phyloP scores from a whole-genome alignment of 1,140 invertebrate species.

The Euglossa dilemma region DNA sequence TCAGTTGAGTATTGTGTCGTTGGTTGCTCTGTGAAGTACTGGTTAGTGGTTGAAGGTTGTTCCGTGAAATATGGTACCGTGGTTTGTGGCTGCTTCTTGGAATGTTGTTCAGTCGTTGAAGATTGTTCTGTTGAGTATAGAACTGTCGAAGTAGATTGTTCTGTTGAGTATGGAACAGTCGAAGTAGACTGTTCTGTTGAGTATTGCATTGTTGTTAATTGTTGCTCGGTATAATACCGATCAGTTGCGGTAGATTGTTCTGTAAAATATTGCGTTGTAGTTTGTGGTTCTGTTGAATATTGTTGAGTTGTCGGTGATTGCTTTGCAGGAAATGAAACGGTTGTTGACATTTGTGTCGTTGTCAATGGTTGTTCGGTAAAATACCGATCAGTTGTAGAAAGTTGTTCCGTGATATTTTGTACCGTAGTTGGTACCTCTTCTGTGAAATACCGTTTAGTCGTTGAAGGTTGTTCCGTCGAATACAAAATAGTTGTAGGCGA shows the following conservation, averaged over 20 bases:
- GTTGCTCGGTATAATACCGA: neutral
- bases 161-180: neutral
- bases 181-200: neutral
- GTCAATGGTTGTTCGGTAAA: constrained; percentile 11
- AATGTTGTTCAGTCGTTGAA: neutral
- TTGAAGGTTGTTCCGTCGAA: neutral
- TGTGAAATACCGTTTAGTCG: constrained; percentile 1
- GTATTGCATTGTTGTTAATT: neutral
- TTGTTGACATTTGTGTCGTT: constrained; percentile 4
- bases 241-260: neutral
- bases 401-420: constrained; percentile 21
- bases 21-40: constrained; percentile 31
- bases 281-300: neutral
- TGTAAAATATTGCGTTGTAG: constrained; percentile 9
- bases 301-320: neutral
- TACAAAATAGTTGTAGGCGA: neutral
- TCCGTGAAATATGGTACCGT: neutral
- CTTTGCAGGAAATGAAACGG: neutral
- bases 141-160: neutral
- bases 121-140: neutral
- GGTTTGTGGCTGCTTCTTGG: constrained; percentile 15
- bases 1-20: constrained; percentile 3
- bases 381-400: neutral
- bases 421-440: neutral
- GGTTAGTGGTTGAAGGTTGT: constrained; percentile 1